Evolutionary conservation across 2,797 vertebrate genomes (phyloP), one percentile per base, ranked within the genome.

Genomic region (Pipistrellus nathusii): DNA sequence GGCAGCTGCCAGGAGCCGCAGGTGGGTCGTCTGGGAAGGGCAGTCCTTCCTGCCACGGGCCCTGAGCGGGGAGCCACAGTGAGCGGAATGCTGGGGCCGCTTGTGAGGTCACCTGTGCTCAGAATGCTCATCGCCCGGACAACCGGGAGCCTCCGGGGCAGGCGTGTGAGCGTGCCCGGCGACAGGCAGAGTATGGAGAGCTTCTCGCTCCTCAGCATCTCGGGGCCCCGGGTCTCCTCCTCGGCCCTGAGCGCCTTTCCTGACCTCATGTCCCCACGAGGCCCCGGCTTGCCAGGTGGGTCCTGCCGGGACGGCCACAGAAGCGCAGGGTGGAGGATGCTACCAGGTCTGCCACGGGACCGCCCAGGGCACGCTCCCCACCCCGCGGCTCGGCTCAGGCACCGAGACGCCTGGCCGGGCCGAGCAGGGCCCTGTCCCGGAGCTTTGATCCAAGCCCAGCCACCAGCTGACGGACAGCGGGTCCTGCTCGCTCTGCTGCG

Each of bases 251-350:
- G 84, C 35, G 55, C 80, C 38, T 88, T 81, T n/a, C 90, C 53
- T 0, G 78, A 96, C 9, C 48, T 72, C 32, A n/a, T 18, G 0
- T 38, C 78, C 23, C 68, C 94, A 53, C 51, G 27, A 21, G 64
- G 62, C 18, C 51, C 87, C 95, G 96, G 77, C 62, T 64, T 96
- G 80, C 90, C 97, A 23, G 90, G 97, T 98, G 92, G 94, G 78
- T 35, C 78, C 41, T 48, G n/a, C 6, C 88, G 76, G 14, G 14
- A 27, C 72, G 66, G 20, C 55, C 83, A 75, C 64, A 71, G 25
- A 57, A 46, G 73, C 8, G 30, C 27, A 25, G 44, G 44, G 23
- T 30, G 53, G 23, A 59, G 41, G 53, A 59, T 55, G 23, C 75
- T 14, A 51, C 44, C 41, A 78, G 73, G 35, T 64, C 73, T 18